phyloP scores from a whole-genome alignment of 2,797 vertebrate genomes.

The Euthynnus affinis region DNA sequence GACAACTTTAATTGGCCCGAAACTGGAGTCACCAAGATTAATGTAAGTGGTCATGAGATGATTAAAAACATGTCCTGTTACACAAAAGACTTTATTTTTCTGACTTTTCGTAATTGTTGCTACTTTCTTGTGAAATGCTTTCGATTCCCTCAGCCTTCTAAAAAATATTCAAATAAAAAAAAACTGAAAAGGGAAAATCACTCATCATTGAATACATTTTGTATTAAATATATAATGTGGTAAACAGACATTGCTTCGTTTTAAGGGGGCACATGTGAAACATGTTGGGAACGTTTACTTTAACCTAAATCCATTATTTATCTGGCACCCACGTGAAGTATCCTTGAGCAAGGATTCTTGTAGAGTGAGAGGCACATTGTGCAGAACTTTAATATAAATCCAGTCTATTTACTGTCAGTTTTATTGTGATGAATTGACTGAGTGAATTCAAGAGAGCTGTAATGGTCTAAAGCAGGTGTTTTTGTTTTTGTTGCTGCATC shows the following conservation, averaged over 20 bases:
- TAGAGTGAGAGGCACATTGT: constrained; percentile 17
- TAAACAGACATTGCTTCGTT: not conserved
- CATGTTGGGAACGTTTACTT: constrained; percentile 1
- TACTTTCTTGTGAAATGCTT: not conserved
- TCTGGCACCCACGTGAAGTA: not conserved
- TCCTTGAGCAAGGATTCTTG: constrained; percentile 11
- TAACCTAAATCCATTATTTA: constrained; percentile 5
- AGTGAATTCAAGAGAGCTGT: constrained; percentile 7
- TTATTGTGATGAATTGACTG: constrained; percentile 33
- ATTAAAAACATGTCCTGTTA: not conserved
- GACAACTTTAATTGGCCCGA: not conserved
- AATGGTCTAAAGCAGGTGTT: constrained; percentile 27
- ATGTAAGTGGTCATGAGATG: not conserved
- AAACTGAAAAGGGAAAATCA: not conserved
- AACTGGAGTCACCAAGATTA: not conserved
- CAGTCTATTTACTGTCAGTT: constrained; percentile 42
- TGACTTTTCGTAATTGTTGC: not conserved
- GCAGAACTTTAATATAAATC: constrained; percentile 2
- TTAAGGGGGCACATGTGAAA: not conserved
- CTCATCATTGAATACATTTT: not conserved
- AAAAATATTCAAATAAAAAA: not conserved
- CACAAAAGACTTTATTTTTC: not conserved
- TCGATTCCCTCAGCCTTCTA: not conserved
- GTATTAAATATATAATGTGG: not conserved
- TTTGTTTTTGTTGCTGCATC: constrained; percentile 29